Evolutionary conservation across 2,113 vertebrate genomes (phyloP), one percentile per base, ranked within the genome.

Genomic region (Bubo bubo): DNA sequence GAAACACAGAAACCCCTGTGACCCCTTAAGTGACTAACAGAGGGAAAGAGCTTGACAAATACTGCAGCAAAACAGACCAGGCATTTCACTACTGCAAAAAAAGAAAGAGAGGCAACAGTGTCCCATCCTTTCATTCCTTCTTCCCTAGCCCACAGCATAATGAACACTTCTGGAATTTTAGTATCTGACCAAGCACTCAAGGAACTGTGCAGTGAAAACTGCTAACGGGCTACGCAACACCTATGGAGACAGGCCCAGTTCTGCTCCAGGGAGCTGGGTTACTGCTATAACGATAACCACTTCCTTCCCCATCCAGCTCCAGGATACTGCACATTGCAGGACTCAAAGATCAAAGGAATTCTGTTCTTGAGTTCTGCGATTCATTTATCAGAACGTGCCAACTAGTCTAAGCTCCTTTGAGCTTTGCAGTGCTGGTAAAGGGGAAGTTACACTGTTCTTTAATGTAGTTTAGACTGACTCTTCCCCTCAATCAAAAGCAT

Each of bases 351-450:
- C 20, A 70, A 50, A 63, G 81, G 18, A 27, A 72, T 75, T 67
- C 79, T 10, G 6, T 32, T 63, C 43, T 53, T 23, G 45, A 86
- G 71, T 32, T 39, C 13, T 83, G 52, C 10, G 1, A 2, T 71
- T 74, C 70, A 6, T 63, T 94, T 50, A 10, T 56, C 77, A 73
- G 70, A 56, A 84, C 28, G 94, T 97, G 91, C 95, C 96, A 94
- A 93, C 3, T 47, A 7, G 27, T 1, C 34, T 24, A n/a, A 82
- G 80, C 86, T 95, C 79, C 4, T 56, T 0, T 41, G 89, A 94
- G 91, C 84, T 82, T 12, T 17, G 70, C 93, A 89, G 74, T 30
- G 71, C 86, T 76, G 58, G 62, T 41, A 68, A 93, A 30, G 92
- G 79, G 76, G 67, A 75, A 89, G 62, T 64, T 67, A 26, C 68